Base-by-base conservation (phyloP, 1,140 invertebrate genomes). In the Drosophila punjabiensis region DNA sequence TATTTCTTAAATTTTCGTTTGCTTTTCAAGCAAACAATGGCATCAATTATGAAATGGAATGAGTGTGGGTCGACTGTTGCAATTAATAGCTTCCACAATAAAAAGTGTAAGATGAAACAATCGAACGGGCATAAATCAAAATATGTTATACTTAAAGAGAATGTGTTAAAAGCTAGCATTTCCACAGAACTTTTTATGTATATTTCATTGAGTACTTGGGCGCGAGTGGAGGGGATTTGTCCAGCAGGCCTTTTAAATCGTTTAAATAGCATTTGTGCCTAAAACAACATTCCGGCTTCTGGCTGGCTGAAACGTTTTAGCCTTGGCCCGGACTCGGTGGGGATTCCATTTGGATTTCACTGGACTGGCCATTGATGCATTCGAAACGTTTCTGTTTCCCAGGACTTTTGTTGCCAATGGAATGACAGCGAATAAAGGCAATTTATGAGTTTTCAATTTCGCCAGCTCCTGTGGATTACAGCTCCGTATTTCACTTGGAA, bases 401-500 rank as follows among this genome's bases (percentile, higher is more conserved):
- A 13, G 20, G 20, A 61, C 67, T 53, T 70, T 52, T 70, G 67
- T 70, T 70, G 67, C 64, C 16, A 74, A 73, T n/a, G 53, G n/a
- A 74, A 73, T 50, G 52, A 61, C 68, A 43, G 55, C 20, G 37
- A 39, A 53, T 60, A 74, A 74, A 43, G 55, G 69, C 68, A 71
- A 71, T 71, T 71, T 71, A 71, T 71, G 65, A 71, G 68, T 39
- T 74, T 74, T 45, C 71, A 74, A 74, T 74, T 74, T 39, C 71
- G 65, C 28, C 32, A 20, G 69, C 55, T 73, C 43, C 56, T 37
- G 35, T 18, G 68, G 37, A 74, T 53, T 68, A 24, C 13, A 63
- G 55, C 9, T 24, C 14, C 35, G 68, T 16, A 74, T 32, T 52
- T 70, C 64, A 68, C 18, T 1, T 8, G 47, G 45, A 65, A 58